Conservation (phyloP, 2,888 invertebrate genomes). For the Pomacea canaliculata region DNA sequence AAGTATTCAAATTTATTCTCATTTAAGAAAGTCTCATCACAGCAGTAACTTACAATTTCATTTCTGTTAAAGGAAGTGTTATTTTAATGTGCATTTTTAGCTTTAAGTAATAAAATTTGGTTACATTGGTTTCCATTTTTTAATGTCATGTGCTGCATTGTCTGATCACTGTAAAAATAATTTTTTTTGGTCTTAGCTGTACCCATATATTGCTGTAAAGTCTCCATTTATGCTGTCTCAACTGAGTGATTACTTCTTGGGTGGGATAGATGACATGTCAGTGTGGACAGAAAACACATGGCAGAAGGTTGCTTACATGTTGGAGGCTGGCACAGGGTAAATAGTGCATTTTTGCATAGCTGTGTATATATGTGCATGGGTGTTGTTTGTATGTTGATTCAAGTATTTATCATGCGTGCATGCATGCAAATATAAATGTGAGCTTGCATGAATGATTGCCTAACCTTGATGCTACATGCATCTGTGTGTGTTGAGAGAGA, state of each 20-base stretch:
- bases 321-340: constrained; percentile 25
- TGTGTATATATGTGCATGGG: not conserved
- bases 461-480: not conserved
- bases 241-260: constrained; percentile 61
- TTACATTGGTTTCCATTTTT: too few relatives aligned
- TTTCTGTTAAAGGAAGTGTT: too few relatives aligned
- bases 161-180: too few relatives aligned
- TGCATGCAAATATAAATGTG: not conserved
- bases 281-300: constrained; percentile 62
- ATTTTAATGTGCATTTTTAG: too few relatives aligned
- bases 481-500: not conserved
- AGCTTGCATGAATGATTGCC: not conserved
- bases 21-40: too few relatives aligned
- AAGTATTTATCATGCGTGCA: not conserved
- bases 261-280: constrained; percentile 66
- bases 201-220: constrained; percentile 44
- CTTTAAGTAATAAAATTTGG: too few relatives aligned
- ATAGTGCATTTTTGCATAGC: not conserved
- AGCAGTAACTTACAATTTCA: too few relatives aligned
- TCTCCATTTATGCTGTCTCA: constrained; percentile 63
- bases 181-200: constrained; percentile 44
- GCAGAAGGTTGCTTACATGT: constrained; percentile 39
- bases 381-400: not conserved
- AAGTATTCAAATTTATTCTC: too few relatives aligned
- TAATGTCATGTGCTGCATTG: too few relatives aligned